Percentiles rank a stretch among this genome's conserved stretches.
These are phyloP conservation scores for Halcyon malimbica DNA, from an alignment of 2,113 vertebrate genomes.

Conservation along the genomic window DNA sequence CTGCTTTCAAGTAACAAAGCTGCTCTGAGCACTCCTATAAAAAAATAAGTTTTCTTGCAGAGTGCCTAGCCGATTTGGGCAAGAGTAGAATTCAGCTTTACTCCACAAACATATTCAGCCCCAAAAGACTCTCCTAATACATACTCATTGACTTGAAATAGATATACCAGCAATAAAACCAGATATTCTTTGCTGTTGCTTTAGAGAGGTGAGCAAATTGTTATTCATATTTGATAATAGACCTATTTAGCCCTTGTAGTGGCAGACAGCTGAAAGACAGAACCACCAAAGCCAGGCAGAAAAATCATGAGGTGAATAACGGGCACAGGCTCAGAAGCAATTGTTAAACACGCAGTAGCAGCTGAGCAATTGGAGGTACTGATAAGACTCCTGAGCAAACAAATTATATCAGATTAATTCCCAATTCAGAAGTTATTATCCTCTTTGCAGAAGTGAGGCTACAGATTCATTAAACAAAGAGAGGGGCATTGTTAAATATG, in stretches of 20 bases:
- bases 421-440: background rate
- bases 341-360: background rate
- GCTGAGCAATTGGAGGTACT: background rate
- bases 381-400: background rate
- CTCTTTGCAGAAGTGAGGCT: background rate
- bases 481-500: background rate
- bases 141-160: background rate
- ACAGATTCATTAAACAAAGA: background rate
- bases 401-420: background rate
- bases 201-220: background rate
- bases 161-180: background rate
- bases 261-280: background rate
- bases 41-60: background rate
- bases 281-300: background rate
- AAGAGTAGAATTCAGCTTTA: background rate
- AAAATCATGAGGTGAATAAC: background rate
- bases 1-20: background rate
- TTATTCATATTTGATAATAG: background rate
- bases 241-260: background rate
- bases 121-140: background rate
- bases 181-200: background rate
- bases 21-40: background rate
- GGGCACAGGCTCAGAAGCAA: background rate
- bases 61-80: background rate
- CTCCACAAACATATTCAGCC: background rate